Evolutionary conservation across 1,140 invertebrate genomes (phyloP).

Genomic region (Drosophila rhopaloa): DNA sequence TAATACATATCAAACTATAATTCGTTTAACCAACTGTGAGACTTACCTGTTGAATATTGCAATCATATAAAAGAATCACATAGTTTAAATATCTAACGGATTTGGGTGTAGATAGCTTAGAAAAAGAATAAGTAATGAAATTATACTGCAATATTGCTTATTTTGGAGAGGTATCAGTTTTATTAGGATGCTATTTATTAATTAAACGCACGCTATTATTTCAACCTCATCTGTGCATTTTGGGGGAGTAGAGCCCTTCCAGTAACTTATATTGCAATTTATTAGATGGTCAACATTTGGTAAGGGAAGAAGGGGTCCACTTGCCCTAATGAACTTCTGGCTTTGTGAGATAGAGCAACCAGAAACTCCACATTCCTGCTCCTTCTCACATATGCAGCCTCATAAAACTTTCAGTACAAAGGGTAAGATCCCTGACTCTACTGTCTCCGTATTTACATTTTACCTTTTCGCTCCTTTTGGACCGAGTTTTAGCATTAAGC

Average conservation of each 20-base stretch:
- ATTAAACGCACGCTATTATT: neutral
- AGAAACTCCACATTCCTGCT: conserved; percentile 16
- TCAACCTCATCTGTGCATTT: neutral
- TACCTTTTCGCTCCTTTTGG: conserved; percentile 14
- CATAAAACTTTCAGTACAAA: conserved; percentile 25
- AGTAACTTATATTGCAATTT: conserved; percentile 71
- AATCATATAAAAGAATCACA: no score
- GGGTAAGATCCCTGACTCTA: conserved; percentile 17
- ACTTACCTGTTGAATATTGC: no score
- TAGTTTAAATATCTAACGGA: no score
- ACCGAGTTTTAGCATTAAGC: conserved; percentile 41
- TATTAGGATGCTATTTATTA: no score
- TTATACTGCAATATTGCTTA: no score
- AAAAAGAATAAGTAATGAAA: no score
- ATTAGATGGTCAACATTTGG: conserved; percentile 57
- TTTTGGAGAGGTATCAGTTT: no score
- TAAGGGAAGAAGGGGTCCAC: conserved; percentile 31
- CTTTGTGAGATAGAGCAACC: conserved; percentile 21
- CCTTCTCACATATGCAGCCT: conserved; percentile 28
- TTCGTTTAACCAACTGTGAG: no score
- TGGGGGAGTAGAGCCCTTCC: neutral
- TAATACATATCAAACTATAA: no score
- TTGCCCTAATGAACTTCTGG: conserved; percentile 72
- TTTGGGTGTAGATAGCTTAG: no score
- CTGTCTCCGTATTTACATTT: conserved; percentile 44